Percentiles rank a stretch among this genome's conserved stretches.
These are phyloP conservation scores for Lottia scabra DNA, from an alignment of 2,888 invertebrate species.

Conservation along the genomic window DNA sequence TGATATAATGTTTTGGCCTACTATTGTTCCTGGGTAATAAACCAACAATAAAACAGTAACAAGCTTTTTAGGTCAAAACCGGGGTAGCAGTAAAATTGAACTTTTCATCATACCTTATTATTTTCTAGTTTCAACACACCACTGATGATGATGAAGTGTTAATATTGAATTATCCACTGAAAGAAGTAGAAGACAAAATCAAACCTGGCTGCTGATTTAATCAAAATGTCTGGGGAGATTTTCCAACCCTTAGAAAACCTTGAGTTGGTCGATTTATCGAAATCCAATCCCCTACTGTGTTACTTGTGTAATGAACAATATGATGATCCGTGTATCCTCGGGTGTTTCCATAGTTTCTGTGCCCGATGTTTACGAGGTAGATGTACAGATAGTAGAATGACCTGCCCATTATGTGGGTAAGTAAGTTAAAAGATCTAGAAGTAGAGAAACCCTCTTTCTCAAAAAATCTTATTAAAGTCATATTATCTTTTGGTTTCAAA, in stretches of 20 bases:
- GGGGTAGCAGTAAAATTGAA: no score
- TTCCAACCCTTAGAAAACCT: constrained; percentile 45
- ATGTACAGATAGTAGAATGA: constrained; percentile 75
- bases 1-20: no score
- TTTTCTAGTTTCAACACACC: no score
- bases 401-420: constrained; percentile 78
- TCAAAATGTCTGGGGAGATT: constrained; percentile 51
- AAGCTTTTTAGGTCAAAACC: no score
- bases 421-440: no score
- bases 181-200: neutral
- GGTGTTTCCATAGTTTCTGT: constrained; percentile 81
- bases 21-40: no score
- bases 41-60: no score
- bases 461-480: no score
- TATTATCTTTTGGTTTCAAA: no score
- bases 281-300: constrained; percentile 76
- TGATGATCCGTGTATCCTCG: constrained; percentile 77
- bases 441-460: no score
- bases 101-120: no score
- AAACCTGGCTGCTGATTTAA: constrained; percentile 2
- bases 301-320: constrained; percentile 79
- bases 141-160: no score
- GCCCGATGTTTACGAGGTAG: constrained; percentile 76
- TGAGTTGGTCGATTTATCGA: constrained; percentile 40
- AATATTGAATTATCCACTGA: neutral